Base-by-base conservation (phyloP, 1,140 invertebrate species). In the Lasaia peninsularis region DNA sequence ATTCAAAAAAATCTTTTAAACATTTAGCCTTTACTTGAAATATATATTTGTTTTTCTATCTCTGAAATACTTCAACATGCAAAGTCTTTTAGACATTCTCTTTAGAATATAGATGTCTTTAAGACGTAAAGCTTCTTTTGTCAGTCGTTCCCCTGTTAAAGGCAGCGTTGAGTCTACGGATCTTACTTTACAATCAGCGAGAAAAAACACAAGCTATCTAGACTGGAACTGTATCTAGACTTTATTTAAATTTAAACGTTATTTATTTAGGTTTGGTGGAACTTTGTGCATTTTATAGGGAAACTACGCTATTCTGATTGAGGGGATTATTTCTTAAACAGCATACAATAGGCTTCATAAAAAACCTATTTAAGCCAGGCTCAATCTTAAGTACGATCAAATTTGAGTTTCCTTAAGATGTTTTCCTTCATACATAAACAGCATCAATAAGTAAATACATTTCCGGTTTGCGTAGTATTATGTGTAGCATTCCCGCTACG, bases 41-140 rank as follows among this genome's bases (percentile, higher is more conserved):
- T 40, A 40, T 40, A 16, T 44, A 44, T 44, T 44, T 44, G 40
- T 44, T 44, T 44, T 44, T 44, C 40, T 16, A 44, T 44, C 40
- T 44, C 37, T 20, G 37, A 10, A 44, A 20, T 44, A 44, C 37
- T 44, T 44, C 37, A 44, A 21, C 40, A 48, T 48, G 18, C 40
- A 48, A 48, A 48, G 40, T 48, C 40, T 48, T 48, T 48, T 48
- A 48, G 18, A 48, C 40, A 48, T 48, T 48, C 40, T 48, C 40
- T 48, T 48, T 48, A 20, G 40, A 48, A 48, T 48, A 48, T 48
- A 48, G 40, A 48, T 48, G 40, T 48, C 40, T 48, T 48, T 48
- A 48, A 48, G 40, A 48, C 40, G 40, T 20, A 48, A 48, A 48
- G 40, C 40, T 48, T 48, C 40, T 48, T 48, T 48, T 48, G 40